phyloP scores from a whole-genome alignment of 2,888 invertebrate genomes.

The Agrochola circellaris region DNA sequence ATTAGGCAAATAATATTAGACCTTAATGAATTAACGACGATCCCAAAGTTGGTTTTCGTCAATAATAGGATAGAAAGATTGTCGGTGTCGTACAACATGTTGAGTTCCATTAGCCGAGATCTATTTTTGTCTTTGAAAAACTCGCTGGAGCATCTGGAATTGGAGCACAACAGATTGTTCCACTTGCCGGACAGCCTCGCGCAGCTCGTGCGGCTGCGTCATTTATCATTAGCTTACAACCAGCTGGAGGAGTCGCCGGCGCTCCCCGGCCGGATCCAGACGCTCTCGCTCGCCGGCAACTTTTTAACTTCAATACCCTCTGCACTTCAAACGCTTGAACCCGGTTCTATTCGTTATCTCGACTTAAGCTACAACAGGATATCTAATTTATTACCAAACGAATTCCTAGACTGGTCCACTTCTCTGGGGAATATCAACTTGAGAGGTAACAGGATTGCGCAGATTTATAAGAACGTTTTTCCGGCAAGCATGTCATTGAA shows the following conservation, averaged over 20 bases:
- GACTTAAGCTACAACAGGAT: constrained; percentile 97
- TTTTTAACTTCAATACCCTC: constrained; percentile 94
- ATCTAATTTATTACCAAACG: constrained; percentile 93
- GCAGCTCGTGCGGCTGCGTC: constrained; percentile 93
- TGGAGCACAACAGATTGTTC: constrained; percentile 94
- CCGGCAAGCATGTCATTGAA: constrained; percentile 94
- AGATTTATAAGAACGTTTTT: constrained; percentile 93
- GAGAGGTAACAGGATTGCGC: constrained; percentile 95
- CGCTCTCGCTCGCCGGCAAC: constrained; percentile 95
- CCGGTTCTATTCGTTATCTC: constrained; percentile 94
- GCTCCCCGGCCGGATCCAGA: constrained; percentile 93
- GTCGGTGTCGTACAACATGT: constrained; percentile 94
- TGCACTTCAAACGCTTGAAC: constrained; percentile 93
- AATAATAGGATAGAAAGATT: constrained; percentile 94
- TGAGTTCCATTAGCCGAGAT: constrained; percentile 92
- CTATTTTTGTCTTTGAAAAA: constrained; percentile 94
- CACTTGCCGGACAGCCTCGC: constrained; percentile 93
- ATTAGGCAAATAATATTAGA: constrained; percentile 95
- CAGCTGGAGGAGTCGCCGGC: constrained; percentile 90
- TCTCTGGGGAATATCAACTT: constrained; percentile 95
- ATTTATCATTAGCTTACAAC: constrained; percentile 96
- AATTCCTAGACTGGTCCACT: constrained; percentile 95
- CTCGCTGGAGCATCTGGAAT: constrained; percentile 94
- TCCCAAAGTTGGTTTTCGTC: constrained; percentile 92
- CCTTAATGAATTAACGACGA: constrained; percentile 93